Conservation (phyloP, 1,140 invertebrate species). For the Argopecten irradians region DNA sequence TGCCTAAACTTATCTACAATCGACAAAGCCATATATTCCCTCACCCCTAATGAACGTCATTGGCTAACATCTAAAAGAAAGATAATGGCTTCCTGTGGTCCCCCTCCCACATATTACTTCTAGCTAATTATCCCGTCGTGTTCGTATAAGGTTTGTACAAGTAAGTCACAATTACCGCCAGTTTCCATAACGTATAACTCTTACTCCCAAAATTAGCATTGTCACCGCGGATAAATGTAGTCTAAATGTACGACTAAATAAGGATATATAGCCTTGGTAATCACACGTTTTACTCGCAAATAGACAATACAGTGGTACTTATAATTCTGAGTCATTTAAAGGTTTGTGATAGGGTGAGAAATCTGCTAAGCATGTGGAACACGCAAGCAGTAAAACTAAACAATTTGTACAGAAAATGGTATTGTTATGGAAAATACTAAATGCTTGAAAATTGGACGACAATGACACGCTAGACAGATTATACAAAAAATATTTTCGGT, state of each 20-base stretch:
- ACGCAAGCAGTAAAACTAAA: neutral
- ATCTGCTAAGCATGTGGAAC: slow-evolving; percentile 8
- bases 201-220: slow-evolving; percentile 16
- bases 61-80: slow-evolving; percentile 21
- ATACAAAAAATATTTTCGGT: neutral
- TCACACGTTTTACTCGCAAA: slow-evolving; percentile 11
- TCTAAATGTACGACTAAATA: neutral
- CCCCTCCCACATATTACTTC: slow-evolving; percentile 14
- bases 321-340: slow-evolving; percentile 18
- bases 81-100: neutral
- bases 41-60: slow-evolving; percentile 14
- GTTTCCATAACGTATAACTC: neutral
- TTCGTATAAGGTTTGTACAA: neutral
- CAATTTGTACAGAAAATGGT: neutral
- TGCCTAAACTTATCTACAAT: slow-evolving; percentile 5
- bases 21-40: neutral
- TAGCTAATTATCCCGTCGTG: neutral
- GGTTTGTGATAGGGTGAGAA: neutral
- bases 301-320: neutral
- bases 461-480: neutral
- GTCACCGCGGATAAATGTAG: neutral
- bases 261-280: neutral
- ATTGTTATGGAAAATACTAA: slow-evolving; percentile 19
- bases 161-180: slow-evolving; percentile 8
- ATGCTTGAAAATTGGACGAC: neutral